A percentile compares a stretch with the other conserved stretches of the same genome.
These are phyloP conservation scores for Chaetorhynchus papuensis DNA, from an alignment of 2,113 vertebrate species.

Conservation along the genomic window DNA sequence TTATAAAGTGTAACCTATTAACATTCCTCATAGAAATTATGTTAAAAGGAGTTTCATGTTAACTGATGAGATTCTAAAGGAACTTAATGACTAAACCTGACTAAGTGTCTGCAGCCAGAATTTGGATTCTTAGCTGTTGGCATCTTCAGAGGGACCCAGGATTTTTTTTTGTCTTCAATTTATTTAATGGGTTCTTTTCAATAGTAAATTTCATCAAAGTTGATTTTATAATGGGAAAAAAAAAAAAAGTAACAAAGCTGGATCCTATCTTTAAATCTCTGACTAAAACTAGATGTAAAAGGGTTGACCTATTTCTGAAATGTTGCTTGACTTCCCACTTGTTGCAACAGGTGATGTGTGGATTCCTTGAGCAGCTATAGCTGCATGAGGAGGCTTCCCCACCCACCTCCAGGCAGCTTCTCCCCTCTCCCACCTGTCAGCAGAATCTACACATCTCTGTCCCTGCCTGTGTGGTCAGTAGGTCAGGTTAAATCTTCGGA, in stretches of 20 bases:
- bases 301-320: not conserved
- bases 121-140: not conserved
- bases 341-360: not conserved
- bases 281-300: not conserved
- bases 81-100: not conserved
- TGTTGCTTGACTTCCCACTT: not conserved
- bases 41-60: not conserved
- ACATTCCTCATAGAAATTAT: not conserved
- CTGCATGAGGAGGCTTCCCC: not conserved
- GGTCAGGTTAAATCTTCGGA: not conserved
- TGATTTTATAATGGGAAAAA: not conserved
- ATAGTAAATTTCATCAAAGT: not conserved
- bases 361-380: not conserved
- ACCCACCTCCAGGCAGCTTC: not conserved
- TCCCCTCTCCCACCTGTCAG: not conserved
- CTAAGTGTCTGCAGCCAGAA: not conserved
- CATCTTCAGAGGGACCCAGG: not conserved
- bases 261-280: not conserved
- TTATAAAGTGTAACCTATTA: not conserved
- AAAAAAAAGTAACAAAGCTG: not conserved
- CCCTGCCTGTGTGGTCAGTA: not conserved
- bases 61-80: not conserved
- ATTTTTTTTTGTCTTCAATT: not conserved
- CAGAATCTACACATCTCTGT: not conserved
- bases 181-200: not conserved